These are phyloP conservation scores for Megastigmus dorsalis DNA, from an alignment of 2,888 invertebrate genomes.

Conservation along the genomic window DNA sequence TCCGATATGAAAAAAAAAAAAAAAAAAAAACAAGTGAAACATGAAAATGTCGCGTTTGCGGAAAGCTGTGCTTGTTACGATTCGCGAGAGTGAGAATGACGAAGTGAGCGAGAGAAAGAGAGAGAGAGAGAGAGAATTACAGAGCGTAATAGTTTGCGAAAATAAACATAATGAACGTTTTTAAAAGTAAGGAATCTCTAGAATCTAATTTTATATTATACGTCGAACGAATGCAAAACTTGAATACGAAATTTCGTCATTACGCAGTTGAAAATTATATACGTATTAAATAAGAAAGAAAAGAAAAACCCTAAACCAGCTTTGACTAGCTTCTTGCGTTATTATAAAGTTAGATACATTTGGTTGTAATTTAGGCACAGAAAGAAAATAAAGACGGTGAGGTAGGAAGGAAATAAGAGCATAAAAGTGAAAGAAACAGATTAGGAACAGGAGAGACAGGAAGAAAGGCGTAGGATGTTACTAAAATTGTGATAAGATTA, in stretches of 20 bases:
- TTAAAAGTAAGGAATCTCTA: conserved; percentile 37
- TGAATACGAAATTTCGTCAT: conserved; percentile 30
- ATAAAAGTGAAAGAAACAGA: too few species aligned
- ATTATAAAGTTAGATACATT: conserved; percentile 40
- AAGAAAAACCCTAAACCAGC: conserved; percentile 40
- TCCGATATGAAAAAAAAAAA: too few species aligned
- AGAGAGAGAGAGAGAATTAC: background rate
- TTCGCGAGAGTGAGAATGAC: conserved; percentile 6
- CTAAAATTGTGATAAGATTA: conserved; percentile 72
- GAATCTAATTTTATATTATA: conserved; percentile 54
- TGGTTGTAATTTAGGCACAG: conserved; percentile 45
- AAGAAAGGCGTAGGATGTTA: conserved; percentile 54
- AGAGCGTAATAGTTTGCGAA: background rate
- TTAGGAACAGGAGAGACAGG: background rate
- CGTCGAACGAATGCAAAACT: conserved; percentile 28
- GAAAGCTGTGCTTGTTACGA: conserved; percentile 41
- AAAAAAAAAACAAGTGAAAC: conserved; percentile 27
- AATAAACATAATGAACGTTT: conserved; percentile 40
- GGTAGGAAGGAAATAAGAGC: conserved; percentile 1
- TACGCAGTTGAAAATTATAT: conserved; percentile 38
- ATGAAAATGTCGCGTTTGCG: conserved; percentile 7
- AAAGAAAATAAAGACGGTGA: conserved; percentile 18
- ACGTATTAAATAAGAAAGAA: conserved; percentile 39
- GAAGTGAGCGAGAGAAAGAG: background rate
- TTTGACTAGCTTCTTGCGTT: conserved; percentile 47